A percentile compares a stretch with the other conserved stretches of the same genome.
phyloP scores from a whole-genome alignment of 2,113 vertebrate species.

The Vicugna pacos region DNA sequence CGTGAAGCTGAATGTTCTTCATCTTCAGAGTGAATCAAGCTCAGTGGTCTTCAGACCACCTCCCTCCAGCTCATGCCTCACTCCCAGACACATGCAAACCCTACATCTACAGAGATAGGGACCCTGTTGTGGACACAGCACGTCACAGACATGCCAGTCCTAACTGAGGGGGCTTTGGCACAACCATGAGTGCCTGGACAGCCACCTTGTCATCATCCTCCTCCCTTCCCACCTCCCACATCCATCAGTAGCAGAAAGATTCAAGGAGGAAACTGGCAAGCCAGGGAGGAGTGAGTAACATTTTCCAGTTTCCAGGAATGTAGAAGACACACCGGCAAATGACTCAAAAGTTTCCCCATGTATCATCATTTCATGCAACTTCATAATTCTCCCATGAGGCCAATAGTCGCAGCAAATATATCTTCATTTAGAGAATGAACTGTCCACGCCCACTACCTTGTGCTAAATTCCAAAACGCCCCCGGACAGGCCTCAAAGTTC shows the following conservation, averaged over 20 bases:
- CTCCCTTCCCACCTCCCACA: not conserved
- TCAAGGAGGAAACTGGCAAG: not conserved
- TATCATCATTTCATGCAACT: not conserved
- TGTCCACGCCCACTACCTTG: accelerated
- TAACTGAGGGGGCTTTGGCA: not conserved
- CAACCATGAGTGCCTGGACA: accelerated
- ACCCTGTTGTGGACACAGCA: not conserved
- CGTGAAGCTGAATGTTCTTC: not conserved
- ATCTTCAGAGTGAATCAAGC: not conserved
- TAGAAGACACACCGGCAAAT: not conserved
- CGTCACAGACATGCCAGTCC: not conserved
- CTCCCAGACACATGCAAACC: not conserved
- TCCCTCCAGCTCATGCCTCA: not conserved
- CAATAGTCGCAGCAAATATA: not conserved
- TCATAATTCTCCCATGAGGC: not conserved
- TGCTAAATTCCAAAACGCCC: not conserved
- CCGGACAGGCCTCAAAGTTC: not conserved
- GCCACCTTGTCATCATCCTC: accelerated
- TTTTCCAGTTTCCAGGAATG: not conserved
- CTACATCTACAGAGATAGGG: not conserved
- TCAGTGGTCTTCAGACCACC: not conserved
- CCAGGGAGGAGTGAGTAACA: not conserved
- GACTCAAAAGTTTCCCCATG: not conserved
- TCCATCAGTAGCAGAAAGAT: not conserved
- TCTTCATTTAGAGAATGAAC: not conserved